Evolutionary conservation across 2,888 invertebrate species (phyloP), one percentile per base, ranked within the genome.

Genomic region (Apamea monoglypha): DNA sequence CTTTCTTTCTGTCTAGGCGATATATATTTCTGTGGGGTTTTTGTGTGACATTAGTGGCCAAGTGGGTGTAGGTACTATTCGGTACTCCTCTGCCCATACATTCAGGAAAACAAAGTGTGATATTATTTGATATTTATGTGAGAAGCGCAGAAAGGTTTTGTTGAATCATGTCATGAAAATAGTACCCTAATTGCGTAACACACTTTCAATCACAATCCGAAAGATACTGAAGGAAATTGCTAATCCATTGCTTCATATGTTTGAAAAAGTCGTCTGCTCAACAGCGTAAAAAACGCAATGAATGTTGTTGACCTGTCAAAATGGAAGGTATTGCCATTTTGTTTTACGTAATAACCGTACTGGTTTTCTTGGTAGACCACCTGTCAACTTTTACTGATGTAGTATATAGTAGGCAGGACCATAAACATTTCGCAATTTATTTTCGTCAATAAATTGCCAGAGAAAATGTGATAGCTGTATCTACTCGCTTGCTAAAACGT

Each of bases 341-440:
- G 2, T n/a, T 10, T 18, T 12, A 10, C 2, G 1, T 1, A 67
- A n/a, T n/a, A 5, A 16, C 1, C 18, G 4, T 10, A 18, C n/a
- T 10, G 0, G 67, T 29, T 29, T 44, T 18, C 21, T 3, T 12
- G 12, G n/a, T 29, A 29, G 21, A 47, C 0, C 29, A 21, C 3
- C 3, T 29, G 18, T 21, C 29, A 2, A 29, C 18, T 44, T 67
- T 40, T 8, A 18, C 7, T 40, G 14, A 6, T 36, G 64, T 5
- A 32, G 25, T 36, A 25, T 1, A 5, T 25, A 16, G 4, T 1
- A 66, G 8, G 12, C 7, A n/a, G n/a, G n/a, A n/a, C n/a, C n/a
- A n/a, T 40, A 40, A n/a, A 16, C n/a, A n/a, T 40, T 5, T 10
- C 10, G n/a, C 2, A 7, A 47, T 67, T 29, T 47, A 21, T 12